A percentile compares a stretch with the other conserved stretches of the same genome.
Evolutionary conservation across 1,140 invertebrate genomes (phyloP).

Genomic region (Drosophila sucinea): DNA sequence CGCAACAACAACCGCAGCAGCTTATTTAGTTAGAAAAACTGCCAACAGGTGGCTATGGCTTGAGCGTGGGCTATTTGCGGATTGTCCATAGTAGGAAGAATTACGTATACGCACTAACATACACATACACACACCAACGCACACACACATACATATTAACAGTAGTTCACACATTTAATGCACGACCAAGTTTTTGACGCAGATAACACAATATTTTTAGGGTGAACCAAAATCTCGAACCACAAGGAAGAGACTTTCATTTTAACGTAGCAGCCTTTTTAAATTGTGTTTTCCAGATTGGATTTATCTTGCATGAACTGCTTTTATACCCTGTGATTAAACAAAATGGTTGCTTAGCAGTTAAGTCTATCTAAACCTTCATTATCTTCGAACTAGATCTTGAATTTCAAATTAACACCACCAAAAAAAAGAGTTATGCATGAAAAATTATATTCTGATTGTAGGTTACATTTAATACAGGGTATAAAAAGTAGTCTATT

Average conservation of each 20-base stretch:
- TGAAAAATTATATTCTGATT: too few species aligned
- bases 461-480: too few species aligned
- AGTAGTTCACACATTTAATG: constrained; percentile 14
- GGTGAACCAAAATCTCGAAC: background rate
- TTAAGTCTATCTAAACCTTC: too few species aligned
- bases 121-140: background rate
- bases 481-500: too few species aligned
- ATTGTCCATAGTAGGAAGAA: constrained; percentile 15
- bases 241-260: background rate
- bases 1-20: background rate
- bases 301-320: too few species aligned
- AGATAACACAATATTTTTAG: constrained; percentile 9
- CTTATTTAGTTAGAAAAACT: constrained; percentile 38
- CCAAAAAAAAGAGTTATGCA: too few species aligned
- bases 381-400: too few species aligned
- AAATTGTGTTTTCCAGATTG: too few species aligned
- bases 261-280: background rate
- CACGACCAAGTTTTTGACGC: constrained; percentile 12
- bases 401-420: too few species aligned
- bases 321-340: too few species aligned
- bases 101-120: background rate
- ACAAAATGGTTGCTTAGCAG: too few species aligned
- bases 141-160: background rate
- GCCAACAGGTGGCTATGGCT: constrained; percentile 71
- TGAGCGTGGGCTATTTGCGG: constrained; percentile 44